Conservation (phyloP, 1,140 invertebrate genomes). For the Dendroctonus ponderosae region DNA sequence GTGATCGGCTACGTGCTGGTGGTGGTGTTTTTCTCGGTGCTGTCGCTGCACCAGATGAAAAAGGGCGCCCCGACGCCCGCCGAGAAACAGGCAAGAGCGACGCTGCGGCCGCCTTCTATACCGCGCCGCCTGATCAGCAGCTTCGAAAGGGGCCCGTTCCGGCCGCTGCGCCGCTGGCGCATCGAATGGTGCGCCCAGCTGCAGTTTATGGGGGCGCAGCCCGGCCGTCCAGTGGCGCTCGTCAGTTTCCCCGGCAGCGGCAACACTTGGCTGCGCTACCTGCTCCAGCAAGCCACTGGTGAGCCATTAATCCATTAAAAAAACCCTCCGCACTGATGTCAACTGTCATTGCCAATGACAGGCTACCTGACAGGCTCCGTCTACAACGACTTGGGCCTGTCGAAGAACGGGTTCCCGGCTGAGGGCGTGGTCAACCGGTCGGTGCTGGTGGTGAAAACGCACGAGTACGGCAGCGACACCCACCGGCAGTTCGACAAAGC, state of each 20-base stretch:
- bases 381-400: constrained; percentile 72
- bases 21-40: constrained; percentile 57
- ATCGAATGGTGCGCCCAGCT: constrained; percentile 56
- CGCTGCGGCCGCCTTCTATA: neutral
- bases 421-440: constrained; percentile 73
- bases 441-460: constrained; percentile 78
- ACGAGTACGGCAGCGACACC: constrained; percentile 66
- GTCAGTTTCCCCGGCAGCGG: constrained; percentile 77
- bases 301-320: constrained; percentile 11
- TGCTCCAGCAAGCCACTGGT: constrained; percentile 76
- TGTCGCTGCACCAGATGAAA: constrained; percentile 55
- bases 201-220: constrained; percentile 48
- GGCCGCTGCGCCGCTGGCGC: constrained; percentile 44
- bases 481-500: constrained; percentile 63
- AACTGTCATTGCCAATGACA: constrained; percentile 38
- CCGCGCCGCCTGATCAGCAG: constrained; percentile 22
- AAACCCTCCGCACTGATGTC: neutral
- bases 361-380: constrained; percentile 73
- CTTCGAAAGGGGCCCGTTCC: constrained; percentile 37
- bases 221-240: constrained; percentile 56
- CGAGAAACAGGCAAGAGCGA: neutral
- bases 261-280: constrained; percentile 76
- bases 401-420: constrained; percentile 74
- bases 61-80: neutral
- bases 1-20: constrained; percentile 57